Evolutionary conservation across 2,888 invertebrate species (phyloP).

Genomic region (Tetanocera ferruginea): DNA sequence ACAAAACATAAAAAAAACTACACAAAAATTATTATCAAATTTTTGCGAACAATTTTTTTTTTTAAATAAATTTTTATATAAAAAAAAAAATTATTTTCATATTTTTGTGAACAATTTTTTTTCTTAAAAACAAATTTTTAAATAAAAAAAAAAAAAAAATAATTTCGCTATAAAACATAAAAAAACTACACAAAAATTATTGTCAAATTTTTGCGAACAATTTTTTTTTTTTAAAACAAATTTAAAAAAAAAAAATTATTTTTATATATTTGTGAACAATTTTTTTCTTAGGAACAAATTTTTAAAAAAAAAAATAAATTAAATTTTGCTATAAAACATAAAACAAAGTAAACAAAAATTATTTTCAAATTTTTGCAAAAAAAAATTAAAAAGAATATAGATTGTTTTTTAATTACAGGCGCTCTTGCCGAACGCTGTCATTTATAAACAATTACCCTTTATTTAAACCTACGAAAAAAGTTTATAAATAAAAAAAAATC

Average conservation of each 20-base stretch:
- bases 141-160: background rate
- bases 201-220: no score
- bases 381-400: no score
- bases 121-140: no score
- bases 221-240: no score
- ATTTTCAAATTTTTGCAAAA: background rate
- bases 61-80: no score
- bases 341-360: background rate
- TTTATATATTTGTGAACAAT: background rate
- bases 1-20: background rate
- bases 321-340: no score
- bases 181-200: background rate
- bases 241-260: background rate
- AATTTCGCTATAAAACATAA: no score
- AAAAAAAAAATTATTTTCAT: background rate
- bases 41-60: no score
- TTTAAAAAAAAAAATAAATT: background rate
- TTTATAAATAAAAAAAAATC: conserved; percentile 13
- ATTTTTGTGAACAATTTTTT: background rate
- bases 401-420: background rate
- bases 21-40: background rate
- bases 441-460: no score
- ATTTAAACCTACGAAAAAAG: conserved; percentile 2
- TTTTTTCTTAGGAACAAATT: background rate
- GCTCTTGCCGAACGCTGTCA: no score